These are phyloP conservation scores for Micromesistius poutassou DNA, from an alignment of 2,797 vertebrate species.

Conservation along the genomic window DNA sequence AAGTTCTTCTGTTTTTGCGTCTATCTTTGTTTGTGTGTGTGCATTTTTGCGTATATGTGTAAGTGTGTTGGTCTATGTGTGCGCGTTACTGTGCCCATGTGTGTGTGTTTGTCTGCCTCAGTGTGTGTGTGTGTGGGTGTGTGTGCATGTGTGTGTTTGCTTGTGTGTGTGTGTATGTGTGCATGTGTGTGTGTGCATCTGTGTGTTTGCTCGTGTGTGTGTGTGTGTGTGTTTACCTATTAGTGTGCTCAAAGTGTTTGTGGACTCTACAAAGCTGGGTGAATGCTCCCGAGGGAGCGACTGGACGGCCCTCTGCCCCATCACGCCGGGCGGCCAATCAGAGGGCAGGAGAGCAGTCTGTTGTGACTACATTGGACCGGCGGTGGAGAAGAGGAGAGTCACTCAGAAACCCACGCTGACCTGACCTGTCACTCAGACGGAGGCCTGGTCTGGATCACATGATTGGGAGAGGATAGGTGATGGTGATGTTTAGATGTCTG, in stretches of 20 bases:
- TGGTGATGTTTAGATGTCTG: background rate
- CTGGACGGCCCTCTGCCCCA: constrained; percentile 6
- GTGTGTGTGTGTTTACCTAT: background rate
- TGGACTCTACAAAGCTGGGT: background rate
- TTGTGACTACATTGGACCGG: constrained; percentile 7
- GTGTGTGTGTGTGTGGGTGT: constrained; percentile 3
- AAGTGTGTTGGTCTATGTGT: no score
- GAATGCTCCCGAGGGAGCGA: constrained; percentile 11
- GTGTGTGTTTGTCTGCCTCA: no score
- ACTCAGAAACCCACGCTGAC: constrained; percentile 10
- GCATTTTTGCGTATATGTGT: constrained; percentile 1
- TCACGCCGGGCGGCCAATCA: constrained; percentile 10
- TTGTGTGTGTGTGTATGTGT: background rate
- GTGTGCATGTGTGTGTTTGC: background rate
- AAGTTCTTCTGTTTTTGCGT: no score
- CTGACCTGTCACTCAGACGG: background rate
- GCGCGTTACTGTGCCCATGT: no score
- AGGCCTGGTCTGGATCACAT: no score
- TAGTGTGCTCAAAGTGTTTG: background rate
- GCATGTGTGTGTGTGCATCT: background rate
- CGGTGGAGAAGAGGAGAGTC: background rate
- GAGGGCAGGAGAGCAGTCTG: background rate
- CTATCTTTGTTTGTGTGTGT: background rate
- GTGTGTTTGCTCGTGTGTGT: background rate
- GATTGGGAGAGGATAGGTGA: constrained; percentile 3